Conservation (phyloP, 2,113 vertebrate species). For the Andinoacara biseriatus region DNA sequence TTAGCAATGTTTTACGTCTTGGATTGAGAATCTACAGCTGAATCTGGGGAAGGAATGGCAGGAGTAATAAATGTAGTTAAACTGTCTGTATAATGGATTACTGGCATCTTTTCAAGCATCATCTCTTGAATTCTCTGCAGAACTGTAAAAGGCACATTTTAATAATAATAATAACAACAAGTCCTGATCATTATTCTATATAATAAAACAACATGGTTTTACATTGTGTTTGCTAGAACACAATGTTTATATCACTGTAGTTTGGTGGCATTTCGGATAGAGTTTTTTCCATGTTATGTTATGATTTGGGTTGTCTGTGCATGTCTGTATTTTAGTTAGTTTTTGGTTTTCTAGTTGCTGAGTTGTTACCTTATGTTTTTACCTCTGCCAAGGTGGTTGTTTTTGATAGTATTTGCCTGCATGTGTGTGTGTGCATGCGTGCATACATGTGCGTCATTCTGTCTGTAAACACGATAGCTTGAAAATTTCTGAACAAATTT, state of each 20-base stretch:
- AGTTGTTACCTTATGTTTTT: background rate
- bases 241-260: background rate
- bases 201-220: conserved; percentile 12
- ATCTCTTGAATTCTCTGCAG: conserved; percentile 54
- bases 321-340: background rate
- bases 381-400: no score
- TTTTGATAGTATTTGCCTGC: no score
- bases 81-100: conserved; percentile 59
- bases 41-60: conserved; percentile 57
- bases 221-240: conserved; percentile 9
- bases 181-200: conserved; percentile 37
- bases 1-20: conserved; percentile 61
- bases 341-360: background rate
- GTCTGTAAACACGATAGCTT: no score
- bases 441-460: no score
- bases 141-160: conserved; percentile 32
- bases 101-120: conserved; percentile 56
- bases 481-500: no score
- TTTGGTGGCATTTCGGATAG: background rate
- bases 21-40: conserved; percentile 59
- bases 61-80: conserved; percentile 57
- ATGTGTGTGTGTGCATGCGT: no score
- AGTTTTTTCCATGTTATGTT: no score
- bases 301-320: background rate
- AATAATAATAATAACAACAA: conserved; percentile 44